Evolutionary conservation across 2,797 vertebrate species (phyloP), one percentile per base, ranked within the genome.

Genomic region (Takifugu rubripes): DNA sequence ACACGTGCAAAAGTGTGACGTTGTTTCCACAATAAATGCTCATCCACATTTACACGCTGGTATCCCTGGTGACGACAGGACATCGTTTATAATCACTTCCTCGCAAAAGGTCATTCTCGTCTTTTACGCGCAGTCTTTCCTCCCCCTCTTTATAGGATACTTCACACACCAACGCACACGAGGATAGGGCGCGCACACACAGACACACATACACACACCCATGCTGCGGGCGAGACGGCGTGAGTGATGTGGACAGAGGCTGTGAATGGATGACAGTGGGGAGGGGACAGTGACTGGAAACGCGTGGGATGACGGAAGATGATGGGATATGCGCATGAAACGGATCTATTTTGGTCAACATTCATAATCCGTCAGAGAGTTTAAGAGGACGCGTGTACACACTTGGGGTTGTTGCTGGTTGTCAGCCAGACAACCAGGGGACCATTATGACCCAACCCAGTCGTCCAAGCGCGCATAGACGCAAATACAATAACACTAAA

Each of bases 101-200:
- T 74, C 62, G 17, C 61, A 59, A 88, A 88, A 89, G 84, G 87
- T 87, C 86, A 88, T 63, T 71, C 73, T 79, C 72, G 61, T 76
- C 73, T 64, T 76, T 81, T 70, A 74, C 61, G 52, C 70, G 64
- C 31, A 78, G 58, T 59, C 58, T 27, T 31, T 14, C 66, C 70
- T n/a, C 31, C 44, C 51, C 7, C 11, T 33, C 21, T 43, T 51
- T 3, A 14, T 53, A 5, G 14, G 7, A 52, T 17, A 14, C 48
- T 46, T 43, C 56, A 63, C 59, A 59, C 66, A 24, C 54, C 16
- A 26, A n/a, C 16, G 7, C 21, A 26, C 56, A 56, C 8, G 6
- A 16, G 42, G 53, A 47, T 44, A 16, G 42, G 2, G 25, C 16
- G 15, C 25, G 16, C 16, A 15, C 52, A n/a, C 25, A 12, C 45